phyloP scores from a whole-genome alignment of 2,888 invertebrate species.

The Xylocampa areola region DNA sequence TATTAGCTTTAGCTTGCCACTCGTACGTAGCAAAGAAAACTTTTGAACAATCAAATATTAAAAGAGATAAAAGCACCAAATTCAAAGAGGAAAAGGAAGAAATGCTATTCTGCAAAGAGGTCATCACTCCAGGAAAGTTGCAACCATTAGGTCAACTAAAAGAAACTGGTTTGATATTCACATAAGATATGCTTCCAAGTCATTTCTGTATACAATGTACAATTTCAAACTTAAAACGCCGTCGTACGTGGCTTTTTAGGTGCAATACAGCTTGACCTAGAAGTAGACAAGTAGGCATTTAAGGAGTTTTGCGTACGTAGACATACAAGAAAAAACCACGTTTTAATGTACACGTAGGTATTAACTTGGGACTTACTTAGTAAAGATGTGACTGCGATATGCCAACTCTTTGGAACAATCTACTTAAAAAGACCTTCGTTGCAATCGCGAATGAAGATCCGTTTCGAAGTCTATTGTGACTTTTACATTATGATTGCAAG shows the following conservation, averaged over 20 bases:
- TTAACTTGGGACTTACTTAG: slow-evolving; percentile 37
- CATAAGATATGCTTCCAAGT: slow-evolving; percentile 42
- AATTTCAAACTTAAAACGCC: slow-evolving; percentile 9
- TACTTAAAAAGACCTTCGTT: slow-evolving; percentile 22
- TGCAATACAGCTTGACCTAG: slow-evolving; percentile 8
- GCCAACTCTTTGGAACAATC: slow-evolving; percentile 32
- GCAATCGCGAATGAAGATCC: slow-evolving; percentile 30
- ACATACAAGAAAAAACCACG: slow-evolving; percentile 39
- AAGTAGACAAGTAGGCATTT: slow-evolving; percentile 19
- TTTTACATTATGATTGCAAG: slow-evolving; percentile 42
- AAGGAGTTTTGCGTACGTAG: slow-evolving; percentile 37
- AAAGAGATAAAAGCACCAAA: slow-evolving; percentile 1
- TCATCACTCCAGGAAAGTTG: slow-evolving; percentile 42
- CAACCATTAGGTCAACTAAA: slow-evolving; percentile 35
- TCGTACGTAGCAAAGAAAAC: slow-evolving; percentile 1
- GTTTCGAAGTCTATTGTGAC: slow-evolving; percentile 29
- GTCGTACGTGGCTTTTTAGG: slow-evolving; percentile 8
- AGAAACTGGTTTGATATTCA: slow-evolving; percentile 46
- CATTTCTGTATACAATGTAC: slow-evolving; percentile 26
- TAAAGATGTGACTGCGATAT: slow-evolving; percentile 33
- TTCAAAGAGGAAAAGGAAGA: neutral
- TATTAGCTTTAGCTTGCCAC: slow-evolving; percentile 17
- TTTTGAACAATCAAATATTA: slow-evolving; percentile 3
- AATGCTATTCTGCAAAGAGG: neutral
- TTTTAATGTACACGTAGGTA: slow-evolving; percentile 28